These are phyloP conservation scores for Oscheius sp. DNA, from an alignment of 2,888 invertebrate species.

Conservation along the genomic window DNA sequence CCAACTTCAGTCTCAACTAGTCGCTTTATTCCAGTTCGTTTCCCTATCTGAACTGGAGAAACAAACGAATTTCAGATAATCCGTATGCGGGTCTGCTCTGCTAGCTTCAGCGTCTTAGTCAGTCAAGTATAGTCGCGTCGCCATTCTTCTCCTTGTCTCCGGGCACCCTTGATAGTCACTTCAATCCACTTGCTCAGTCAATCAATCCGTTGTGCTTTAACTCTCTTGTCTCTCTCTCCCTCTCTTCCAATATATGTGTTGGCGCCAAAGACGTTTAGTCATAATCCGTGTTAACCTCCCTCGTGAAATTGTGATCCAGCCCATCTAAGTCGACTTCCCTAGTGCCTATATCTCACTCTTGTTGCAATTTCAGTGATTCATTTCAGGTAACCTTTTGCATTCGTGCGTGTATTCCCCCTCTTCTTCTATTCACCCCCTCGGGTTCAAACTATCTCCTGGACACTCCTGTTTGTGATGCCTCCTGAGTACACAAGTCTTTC, in stretches of 20 bases:
- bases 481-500: slow-evolving; percentile 28
- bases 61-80: slow-evolving; percentile 1
- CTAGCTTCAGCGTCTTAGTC: neutral
- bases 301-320: slow-evolving; percentile 23
- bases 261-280: slow-evolving; percentile 31
- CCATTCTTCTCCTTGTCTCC: slow-evolving; percentile 25
- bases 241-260: slow-evolving; percentile 10
- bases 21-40: neutral
- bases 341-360: slow-evolving; percentile 28
- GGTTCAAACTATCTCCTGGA: slow-evolving; percentile 30
- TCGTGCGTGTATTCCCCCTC: slow-evolving; percentile 26
- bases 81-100: neutral
- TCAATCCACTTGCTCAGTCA: slow-evolving; percentile 37
- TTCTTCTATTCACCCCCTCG: slow-evolving; percentile 1
- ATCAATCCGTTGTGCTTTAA: slow-evolving; percentile 40
- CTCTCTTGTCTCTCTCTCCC: slow-evolving; percentile 17
- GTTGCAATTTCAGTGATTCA: slow-evolving; percentile 40
- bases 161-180: slow-evolving; percentile 35
- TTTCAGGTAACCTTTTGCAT: slow-evolving; percentile 32
- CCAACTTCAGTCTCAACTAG: slow-evolving; percentile 32
- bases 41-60: slow-evolving; percentile 24
- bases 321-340: slow-evolving; percentile 30
- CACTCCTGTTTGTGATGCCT: slow-evolving; percentile 27
- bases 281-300: slow-evolving; percentile 25
- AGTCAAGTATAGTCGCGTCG: slow-evolving; percentile 13